Conservation (phyloP, 2,888 invertebrate species). For the Ormyrus nitidulus region DNA sequence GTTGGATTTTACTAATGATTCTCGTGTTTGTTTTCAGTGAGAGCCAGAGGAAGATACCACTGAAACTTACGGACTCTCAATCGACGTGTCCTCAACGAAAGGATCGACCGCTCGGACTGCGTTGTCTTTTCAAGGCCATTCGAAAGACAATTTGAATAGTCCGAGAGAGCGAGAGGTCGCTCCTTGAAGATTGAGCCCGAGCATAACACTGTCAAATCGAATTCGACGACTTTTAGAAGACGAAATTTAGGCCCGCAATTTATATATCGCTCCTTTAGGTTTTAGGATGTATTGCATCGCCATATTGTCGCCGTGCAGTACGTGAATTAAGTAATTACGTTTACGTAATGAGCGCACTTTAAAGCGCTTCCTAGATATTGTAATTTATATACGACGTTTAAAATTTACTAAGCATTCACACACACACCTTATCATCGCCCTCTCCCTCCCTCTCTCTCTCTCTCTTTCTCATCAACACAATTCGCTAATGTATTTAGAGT, state of each 20-base stretch:
- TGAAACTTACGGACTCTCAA: constrained; percentile 56
- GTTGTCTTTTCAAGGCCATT: constrained; percentile 12
- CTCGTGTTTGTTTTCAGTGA: constrained; percentile 75
- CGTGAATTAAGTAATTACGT: constrained; percentile 68
- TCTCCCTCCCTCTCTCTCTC: neutral
- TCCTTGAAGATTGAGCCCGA: too few species aligned
- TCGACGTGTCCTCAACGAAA: constrained; percentile 8
- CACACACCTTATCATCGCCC: neutral
- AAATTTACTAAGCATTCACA: neutral
- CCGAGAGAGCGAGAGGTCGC: too few species aligned
- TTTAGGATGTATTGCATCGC: constrained; percentile 31
- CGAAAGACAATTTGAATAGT: constrained; percentile 7
- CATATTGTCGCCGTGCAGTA: constrained; percentile 16
- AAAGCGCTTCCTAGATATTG: constrained; percentile 51
- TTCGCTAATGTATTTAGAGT: too few species aligned
- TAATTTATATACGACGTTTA: constrained; percentile 28
- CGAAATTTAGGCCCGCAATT: constrained; percentile 11
- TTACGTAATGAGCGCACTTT: constrained; percentile 69
- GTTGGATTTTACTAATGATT: neutral
- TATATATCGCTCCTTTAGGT: constrained; percentile 28
- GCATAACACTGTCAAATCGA: neutral
- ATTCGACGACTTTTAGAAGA: neutral
- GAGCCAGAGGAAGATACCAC: constrained; percentile 74
- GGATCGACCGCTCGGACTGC: neutral
- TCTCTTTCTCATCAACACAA: too few species aligned